Evolutionary conservation across 2,113 vertebrate species (phyloP), one percentile per base, ranked within the genome.

Genomic region (Telmatochromis brachygnathus): DNA sequence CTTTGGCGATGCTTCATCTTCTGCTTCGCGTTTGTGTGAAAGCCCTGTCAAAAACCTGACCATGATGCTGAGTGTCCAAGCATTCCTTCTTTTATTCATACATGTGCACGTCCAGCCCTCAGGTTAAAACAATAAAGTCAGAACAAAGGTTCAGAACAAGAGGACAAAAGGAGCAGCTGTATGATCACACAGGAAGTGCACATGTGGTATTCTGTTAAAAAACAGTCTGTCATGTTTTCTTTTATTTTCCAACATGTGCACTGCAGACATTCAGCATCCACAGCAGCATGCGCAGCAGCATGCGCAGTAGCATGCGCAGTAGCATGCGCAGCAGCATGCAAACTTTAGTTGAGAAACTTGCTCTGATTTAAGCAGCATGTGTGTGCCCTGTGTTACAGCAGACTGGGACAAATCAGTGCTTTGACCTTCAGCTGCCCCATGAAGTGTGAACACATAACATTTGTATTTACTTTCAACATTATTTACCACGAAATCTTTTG

Each of bases 291-390:
- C 3, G 0, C 8, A 51, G 47, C 0, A 42, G 39, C 45, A 17
- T 47, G 45, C 6, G 0, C 13, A 45, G 45, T 0, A 42, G 42
- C 14, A 15, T 45, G 42, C 45, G 0, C 3, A 42, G 12, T 0
- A 58, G 55, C 55, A 58, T 55, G 54, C 54, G 3, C 15, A 9
- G 19, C 0, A 26, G 45, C 45, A 60, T 56, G 54, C 55, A 58
- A 23, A 53, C 49, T 47, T 65, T 5, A 47, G 68, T 10, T 28
- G 23, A 0, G 21, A 75, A 28, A 10, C 26, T 49, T 19, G 42
- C 70, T 49, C 45, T 49, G 26, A 49, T 77, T 77, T 77, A n/a
- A 49, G 23, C 39, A 73, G 68, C 70, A 49, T 19, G 42, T 77
- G 70, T 30, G 70, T 7, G 26, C 0, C 23, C 23, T 19, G 23